These are phyloP conservation scores for Anguilla anguilla DNA, from an alignment of 2,797 vertebrate species.

Conservation along the genomic window DNA sequence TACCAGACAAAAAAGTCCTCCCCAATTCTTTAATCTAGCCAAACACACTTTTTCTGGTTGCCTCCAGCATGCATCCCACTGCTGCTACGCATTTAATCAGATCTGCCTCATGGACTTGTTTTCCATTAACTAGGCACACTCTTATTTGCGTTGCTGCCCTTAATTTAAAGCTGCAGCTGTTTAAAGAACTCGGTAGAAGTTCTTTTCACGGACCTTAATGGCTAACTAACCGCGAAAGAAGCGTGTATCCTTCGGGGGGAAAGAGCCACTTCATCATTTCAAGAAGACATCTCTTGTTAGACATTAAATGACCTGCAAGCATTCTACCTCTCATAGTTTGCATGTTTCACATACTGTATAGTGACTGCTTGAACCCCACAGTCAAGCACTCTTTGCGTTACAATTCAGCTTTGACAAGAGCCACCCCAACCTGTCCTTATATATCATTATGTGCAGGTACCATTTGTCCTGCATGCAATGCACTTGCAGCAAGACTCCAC, in stretches of 20 bases:
- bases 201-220: neutral
- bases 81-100: constrained; percentile 7
- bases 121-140: constrained; percentile 34
- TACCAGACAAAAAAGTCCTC: neutral
- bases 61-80: neutral
- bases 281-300: neutral
- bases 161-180: neutral
- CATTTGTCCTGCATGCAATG: constrained; percentile 18
- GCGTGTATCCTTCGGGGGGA: neutral
- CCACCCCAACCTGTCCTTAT: neutral
- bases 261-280: neutral
- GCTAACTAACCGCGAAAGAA: constrained; percentile 7
- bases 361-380: neutral
- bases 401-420: constrained; percentile 11
- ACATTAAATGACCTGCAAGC: neutral
- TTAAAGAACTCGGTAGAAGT: constrained; percentile 12
- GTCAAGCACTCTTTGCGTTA: neutral
- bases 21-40: neutral
- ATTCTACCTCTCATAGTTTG: neutral
- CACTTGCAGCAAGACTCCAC: constrained; percentile 44
- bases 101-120: constrained; percentile 29
- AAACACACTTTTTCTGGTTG: neutral
- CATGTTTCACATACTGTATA: constrained; percentile 5
- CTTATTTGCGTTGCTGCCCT: neutral
- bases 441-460: constrained; percentile 20